Percentiles rank a stretch among this genome's conserved stretches.
Evolutionary conservation across 2,888 invertebrate genomes (phyloP).

Genomic region (Tipula vernalis): DNA sequence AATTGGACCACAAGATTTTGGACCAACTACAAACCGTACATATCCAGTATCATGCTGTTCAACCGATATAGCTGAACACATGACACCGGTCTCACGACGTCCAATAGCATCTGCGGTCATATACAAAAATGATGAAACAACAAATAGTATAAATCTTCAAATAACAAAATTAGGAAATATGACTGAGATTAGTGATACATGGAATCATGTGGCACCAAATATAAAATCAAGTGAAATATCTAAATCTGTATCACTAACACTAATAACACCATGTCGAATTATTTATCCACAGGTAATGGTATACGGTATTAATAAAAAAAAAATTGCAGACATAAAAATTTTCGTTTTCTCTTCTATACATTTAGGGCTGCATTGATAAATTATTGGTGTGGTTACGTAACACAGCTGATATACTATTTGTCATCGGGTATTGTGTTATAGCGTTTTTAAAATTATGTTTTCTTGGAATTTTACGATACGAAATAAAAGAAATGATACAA

Average conservation of each 20-base stretch:
- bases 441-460: conserved; percentile 82
- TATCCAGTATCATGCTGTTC: conserved; percentile 21
- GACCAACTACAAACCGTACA: conserved; percentile 19
- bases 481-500: conserved; percentile 84
- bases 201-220: conserved; percentile 20
- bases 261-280: conserved; percentile 19
- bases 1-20: conserved; percentile 37
- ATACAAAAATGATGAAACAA: conserved; percentile 18
- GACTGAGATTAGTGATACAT: conserved; percentile 19
- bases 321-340: neutral
- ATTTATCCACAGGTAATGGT: conserved; percentile 20
- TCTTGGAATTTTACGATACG: conserved; percentile 73
- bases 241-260: conserved; percentile 13
- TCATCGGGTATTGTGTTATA: conserved; percentile 76
- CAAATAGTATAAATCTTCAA: conserved; percentile 14
- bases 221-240: conserved; percentile 15
- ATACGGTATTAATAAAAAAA: neutral
- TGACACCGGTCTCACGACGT: conserved; percentile 18
- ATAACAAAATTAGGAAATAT: conserved; percentile 18
- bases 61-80: conserved; percentile 20
- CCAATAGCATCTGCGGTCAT: conserved; percentile 21
- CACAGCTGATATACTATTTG: conserved; percentile 69
- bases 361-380: conserved; percentile 57
- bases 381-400: conserved; percentile 61
- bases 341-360: neutral